A percentile compares a stretch with the other conserved stretches of the same genome.
phyloP scores from a whole-genome alignment of 2,797 vertebrate genomes.

The Falco rusticolus region DNA sequence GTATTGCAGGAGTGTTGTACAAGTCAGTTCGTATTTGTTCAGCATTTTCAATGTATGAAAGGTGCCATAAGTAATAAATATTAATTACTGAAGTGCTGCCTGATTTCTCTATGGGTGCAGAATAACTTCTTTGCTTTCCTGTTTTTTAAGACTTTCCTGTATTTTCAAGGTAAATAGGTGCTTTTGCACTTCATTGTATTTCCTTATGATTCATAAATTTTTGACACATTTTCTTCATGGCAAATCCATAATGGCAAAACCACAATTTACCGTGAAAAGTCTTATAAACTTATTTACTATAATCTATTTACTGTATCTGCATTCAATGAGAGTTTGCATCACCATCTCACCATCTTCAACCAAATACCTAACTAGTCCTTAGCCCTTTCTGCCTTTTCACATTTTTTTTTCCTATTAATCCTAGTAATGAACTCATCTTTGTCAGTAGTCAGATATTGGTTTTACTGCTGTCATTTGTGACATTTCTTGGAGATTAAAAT shows the following conservation, averaged over 20 bases:
- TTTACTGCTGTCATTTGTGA: neutral
- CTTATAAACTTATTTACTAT: constrained; percentile 31
- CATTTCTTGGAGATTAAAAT: neutral
- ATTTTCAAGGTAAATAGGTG: constrained; percentile 37
- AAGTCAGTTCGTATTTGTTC: constrained; percentile 49
- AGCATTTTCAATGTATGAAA: constrained; percentile 36
- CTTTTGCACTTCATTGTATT: constrained; percentile 59
- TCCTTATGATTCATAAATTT: constrained; percentile 45
- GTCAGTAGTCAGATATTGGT: neutral
- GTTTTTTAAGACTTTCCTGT: neutral
- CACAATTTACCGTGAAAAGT: constrained; percentile 55
- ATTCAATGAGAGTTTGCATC: constrained; percentile 17
- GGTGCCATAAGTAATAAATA: constrained; percentile 55
- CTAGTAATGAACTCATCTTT: neutral
- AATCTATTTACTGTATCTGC: constrained; percentile 27
- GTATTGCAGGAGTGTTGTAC: constrained; percentile 19
- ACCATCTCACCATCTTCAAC: neutral
- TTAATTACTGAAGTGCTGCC: constrained; percentile 25
- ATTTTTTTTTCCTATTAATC: neutral
- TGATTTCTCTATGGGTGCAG: neutral
- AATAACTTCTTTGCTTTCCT: neutral
- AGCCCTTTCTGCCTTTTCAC: neutral
- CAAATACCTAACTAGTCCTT: neutral
- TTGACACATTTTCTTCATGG: constrained; percentile 53
- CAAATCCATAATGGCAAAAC: constrained; percentile 50